A percentile compares a stretch with the other conserved stretches of the same genome.
These are phyloP conservation scores for Calameuta idolon DNA, from an alignment of 2,888 invertebrate genomes.

Conservation along the genomic window DNA sequence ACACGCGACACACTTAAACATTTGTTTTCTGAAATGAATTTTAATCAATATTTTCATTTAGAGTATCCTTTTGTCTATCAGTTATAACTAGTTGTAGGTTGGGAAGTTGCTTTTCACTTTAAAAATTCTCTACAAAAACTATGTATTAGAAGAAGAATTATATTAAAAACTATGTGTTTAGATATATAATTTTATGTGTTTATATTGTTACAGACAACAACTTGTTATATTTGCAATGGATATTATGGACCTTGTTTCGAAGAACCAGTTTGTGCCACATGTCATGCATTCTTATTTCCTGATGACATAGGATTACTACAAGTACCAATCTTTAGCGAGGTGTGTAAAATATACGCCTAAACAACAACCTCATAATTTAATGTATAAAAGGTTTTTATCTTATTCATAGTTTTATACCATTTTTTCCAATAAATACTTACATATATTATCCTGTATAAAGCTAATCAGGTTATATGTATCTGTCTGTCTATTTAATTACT, in stretches of 20 bases:
- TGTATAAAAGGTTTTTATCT: neutral
- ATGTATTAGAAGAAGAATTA: neutral
- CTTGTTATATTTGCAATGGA: slow-evolving; percentile 89
- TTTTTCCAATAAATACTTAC: neutral
- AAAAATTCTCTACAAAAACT: neutral
- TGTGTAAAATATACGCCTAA: slow-evolving; percentile 31
- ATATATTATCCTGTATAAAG: neutral
- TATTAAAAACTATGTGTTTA: neutral
- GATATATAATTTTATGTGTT: neutral
- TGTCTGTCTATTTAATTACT: neutral
- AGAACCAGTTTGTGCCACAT: slow-evolving; percentile 91
- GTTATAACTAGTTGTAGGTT: neutral
- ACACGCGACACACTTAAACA: neutral
- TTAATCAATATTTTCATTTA: slow-evolving; percentile 12
- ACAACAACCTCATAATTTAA: neutral
- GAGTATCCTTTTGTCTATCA: too few species aligned
- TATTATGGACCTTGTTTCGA: slow-evolving; percentile 93
- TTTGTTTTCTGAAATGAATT: neutral
- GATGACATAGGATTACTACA: slow-evolving; percentile 74
- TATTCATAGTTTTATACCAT: neutral
- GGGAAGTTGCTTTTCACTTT: neutral
- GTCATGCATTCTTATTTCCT: slow-evolving; percentile 92
- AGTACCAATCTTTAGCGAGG: slow-evolving; percentile 64
- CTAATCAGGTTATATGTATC: neutral
- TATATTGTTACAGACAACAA: slow-evolving; percentile 71